phyloP scores from a whole-genome alignment of 2,888 invertebrate genomes.

The Griposia aprilina region DNA sequence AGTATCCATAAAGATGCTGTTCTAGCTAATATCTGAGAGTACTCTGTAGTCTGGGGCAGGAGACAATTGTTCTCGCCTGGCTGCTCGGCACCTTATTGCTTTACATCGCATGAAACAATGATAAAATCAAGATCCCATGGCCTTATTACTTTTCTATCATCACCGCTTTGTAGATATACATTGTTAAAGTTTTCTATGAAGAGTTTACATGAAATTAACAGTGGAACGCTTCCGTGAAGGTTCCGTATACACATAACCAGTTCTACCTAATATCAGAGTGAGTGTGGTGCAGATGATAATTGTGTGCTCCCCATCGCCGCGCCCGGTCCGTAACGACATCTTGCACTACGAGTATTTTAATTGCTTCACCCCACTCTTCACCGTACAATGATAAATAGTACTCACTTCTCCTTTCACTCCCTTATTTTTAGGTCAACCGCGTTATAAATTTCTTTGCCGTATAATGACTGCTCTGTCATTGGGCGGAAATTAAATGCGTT shows the following conservation, averaged over 20 bases:
- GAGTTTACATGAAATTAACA: conserved; percentile 43
- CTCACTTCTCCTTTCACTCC: conserved; percentile 54
- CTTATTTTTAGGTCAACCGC: conserved; percentile 69
- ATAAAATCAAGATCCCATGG: neutral
- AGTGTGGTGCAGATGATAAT: conserved; percentile 66
- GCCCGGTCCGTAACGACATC: conserved; percentile 47
- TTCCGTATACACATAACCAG: conserved; percentile 50
- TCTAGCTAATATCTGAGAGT: conserved; percentile 70
- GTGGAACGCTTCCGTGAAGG: conserved; percentile 33
- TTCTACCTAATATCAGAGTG: conserved; percentile 68
- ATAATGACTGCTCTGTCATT: conserved; percentile 70
- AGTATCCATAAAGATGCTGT: conserved; percentile 68
- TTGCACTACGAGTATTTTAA: conserved; percentile 69
- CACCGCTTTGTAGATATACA: neutral
- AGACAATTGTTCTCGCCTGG: conserved; percentile 57
- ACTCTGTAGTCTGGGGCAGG: conserved; percentile 65
- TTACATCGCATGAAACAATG: conserved; percentile 1
- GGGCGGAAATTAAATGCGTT: conserved; percentile 75
- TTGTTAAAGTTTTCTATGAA: neutral
- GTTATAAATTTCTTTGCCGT: conserved; percentile 71
- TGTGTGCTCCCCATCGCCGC: conserved; percentile 3
- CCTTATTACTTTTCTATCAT: neutral
- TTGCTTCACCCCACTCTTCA: conserved; percentile 61
- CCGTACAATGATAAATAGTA: conserved; percentile 64
- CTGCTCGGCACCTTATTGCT: conserved; percentile 28